phyloP scores from a whole-genome alignment of 1,140 invertebrate genomes.

The Arion vulgaris region DNA sequence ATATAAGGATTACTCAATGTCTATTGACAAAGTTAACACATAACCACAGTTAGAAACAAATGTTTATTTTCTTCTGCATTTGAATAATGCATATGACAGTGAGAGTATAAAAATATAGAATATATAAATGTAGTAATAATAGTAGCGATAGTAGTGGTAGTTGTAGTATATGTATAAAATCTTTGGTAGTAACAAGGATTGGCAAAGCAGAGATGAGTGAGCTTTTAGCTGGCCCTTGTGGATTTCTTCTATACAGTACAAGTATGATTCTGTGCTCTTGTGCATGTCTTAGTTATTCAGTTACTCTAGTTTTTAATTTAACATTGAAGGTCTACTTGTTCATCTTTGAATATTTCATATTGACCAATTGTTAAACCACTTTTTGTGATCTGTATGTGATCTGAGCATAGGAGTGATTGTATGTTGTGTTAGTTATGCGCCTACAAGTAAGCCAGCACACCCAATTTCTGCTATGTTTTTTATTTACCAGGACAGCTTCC shows the following conservation, averaged over 20 bases:
- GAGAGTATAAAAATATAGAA: constrained; percentile 16
- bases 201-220: constrained; percentile 3
- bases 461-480: no score
- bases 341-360: no score
- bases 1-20: not conserved
- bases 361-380: no score
- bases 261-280: no score
- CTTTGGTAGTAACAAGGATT: constrained; percentile 14
- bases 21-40: not conserved
- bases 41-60: not conserved
- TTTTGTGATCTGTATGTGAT: no score
- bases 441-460: no score
- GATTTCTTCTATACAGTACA: not conserved
- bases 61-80: constrained; percentile 10
- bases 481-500: no score
- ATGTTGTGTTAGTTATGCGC: no score
- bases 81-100: not conserved
- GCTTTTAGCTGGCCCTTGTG: not conserved
- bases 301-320: no score
- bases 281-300: no score
- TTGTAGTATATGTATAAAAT: constrained; percentile 17
- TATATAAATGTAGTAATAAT: constrained; percentile 18
- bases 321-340: no score
- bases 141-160: constrained; percentile 13
- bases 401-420: no score